Evolutionary conservation across 2,797 vertebrate species (phyloP), one percentile per base, ranked within the genome.

Genomic region (Euthynnus affinis): DNA sequence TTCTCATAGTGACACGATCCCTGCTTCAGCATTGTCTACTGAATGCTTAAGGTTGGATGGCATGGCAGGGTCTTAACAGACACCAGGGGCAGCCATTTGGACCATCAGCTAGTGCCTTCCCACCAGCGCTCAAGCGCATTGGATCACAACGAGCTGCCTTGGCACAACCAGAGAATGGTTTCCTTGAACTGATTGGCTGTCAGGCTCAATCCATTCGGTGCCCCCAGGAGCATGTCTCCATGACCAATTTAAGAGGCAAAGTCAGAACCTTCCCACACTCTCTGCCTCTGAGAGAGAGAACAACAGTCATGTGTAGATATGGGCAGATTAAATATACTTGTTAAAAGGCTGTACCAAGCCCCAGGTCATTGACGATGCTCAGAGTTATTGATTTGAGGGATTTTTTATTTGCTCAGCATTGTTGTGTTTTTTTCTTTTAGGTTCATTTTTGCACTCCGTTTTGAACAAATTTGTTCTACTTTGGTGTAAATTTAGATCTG

Each of bases 231-330:
- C 88, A 82, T 81, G 86, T 91, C 86, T 93, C 82, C 84, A 88
- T 82, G 84, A 92, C 90, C 91, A 90, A 91, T 92, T 93, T 93
- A 89, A 83, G 91, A 90, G 74, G 82, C 88, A 78, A 84, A 90
- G 90, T 87, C 85, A 80, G 88, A 92, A 75, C 81, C 92, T 94
- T 94, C 91, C 89, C 91, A 93, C 91, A 93, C 91, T 91, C 92
- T 57, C 80, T 88, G 86, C 48, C 80, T 87, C 74, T 72, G 79
- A 87, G 83, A 88, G 71, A 58, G 58, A 81, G 70, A 77, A 72
- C 78, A 89, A 83, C 74, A 71, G 78, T 29, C 55, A 70, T 76
- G 82, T 75, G 67, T 66, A 71, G 85, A 90, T 91, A 83, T 85
- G 80, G 74, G 76, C 78, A 81, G 85, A 91, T 91, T 91, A 90